A percentile compares a stretch with the other conserved stretches of the same genome.
Evolutionary conservation across 2,113 vertebrate genomes (phyloP).

Genomic region (Hemibates koningsi): DNA sequence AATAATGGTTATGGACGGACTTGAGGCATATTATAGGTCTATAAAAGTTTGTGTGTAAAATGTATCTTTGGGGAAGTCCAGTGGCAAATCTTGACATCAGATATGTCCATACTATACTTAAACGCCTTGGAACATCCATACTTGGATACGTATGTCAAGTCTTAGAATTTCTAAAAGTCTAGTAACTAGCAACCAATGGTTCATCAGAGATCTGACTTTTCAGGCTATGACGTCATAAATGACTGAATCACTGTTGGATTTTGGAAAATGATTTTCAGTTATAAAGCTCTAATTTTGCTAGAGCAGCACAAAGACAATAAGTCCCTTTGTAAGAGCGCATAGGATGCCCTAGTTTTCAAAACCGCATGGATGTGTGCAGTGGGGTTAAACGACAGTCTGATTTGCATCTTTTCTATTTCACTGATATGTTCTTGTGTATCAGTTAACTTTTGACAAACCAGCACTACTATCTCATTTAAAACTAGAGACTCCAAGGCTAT

Average conservation of each 20-base stretch:
- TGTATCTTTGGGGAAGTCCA: neutral
- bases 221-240: neutral
- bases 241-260: neutral
- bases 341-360: neutral
- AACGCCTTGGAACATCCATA: neutral
- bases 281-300: neutral
- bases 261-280: neutral
- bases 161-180: neutral
- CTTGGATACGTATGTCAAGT: neutral
- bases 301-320: neutral
- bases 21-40: neutral
- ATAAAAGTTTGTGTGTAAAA: neutral
- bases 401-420: neutral
- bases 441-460: neutral
- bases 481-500: neutral
- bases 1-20: neutral
- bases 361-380: neutral
- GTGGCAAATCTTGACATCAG: neutral
- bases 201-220: neutral
- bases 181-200: neutral
- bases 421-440: neutral
- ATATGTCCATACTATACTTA: neutral
- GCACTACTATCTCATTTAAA: neutral
- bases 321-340: neutral
- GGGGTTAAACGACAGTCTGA: neutral